Percentiles rank a stretch among this genome's conserved stretches.
Evolutionary conservation across 2,797 vertebrate genomes (phyloP).

Genomic region (Chelonia mydas): DNA sequence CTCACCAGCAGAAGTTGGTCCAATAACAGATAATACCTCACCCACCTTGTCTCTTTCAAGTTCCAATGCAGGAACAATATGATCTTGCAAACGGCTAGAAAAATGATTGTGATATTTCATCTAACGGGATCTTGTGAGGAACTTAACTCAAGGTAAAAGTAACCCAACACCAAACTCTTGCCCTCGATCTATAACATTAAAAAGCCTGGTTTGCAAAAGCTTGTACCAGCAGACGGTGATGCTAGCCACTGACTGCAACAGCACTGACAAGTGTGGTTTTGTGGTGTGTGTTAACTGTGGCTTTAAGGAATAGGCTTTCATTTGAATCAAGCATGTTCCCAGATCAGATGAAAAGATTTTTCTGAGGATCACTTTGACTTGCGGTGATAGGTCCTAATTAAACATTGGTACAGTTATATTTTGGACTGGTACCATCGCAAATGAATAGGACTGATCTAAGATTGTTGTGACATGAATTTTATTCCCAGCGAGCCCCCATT

Average conservation of each 20-base stretch:
- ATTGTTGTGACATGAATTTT: background rate
- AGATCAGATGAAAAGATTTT: conserved; percentile 57
- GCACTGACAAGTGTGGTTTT: background rate
- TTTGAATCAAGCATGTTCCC: conserved; percentile 44
- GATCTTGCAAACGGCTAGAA: background rate
- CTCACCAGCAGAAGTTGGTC: background rate
- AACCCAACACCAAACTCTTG: accelerated
- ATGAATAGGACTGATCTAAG: conserved; percentile 45
- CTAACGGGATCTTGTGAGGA: background rate
- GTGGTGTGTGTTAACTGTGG: background rate
- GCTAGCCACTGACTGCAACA: background rate
- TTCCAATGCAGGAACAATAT: background rate
- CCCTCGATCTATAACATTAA: background rate
- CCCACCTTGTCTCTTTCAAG: background rate
- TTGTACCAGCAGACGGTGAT: background rate
- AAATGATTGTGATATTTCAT: background rate
- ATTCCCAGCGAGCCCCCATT: conserved; percentile 61
- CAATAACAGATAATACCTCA: background rate
- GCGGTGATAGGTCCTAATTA: conserved; percentile 61
- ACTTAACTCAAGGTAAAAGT: background rate
- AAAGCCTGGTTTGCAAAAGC: background rate
- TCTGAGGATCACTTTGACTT: background rate
- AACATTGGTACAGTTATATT: conserved; percentile 31
- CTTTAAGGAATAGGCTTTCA: background rate
- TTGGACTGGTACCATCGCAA: conserved; percentile 51